Evolutionary conservation across 92 coral and sea anemone species (phyloP), one percentile per base, ranked within the genome.

Genomic region (Epizoanthus ramosus): DNA sequence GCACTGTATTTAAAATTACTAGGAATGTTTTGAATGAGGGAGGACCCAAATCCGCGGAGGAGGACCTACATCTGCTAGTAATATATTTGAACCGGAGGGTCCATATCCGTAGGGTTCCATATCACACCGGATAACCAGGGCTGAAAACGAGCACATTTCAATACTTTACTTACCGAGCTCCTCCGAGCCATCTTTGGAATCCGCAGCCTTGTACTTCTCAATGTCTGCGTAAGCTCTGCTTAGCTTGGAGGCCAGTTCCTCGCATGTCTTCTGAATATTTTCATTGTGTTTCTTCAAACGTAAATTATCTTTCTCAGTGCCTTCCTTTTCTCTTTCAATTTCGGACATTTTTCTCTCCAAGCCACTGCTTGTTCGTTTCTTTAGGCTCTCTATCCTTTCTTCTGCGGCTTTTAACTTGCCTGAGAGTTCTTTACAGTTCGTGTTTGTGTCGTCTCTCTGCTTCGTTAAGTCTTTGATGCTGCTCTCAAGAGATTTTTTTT

Each of bases 171-270:
- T 72, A 84, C 91, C 84, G 10, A 45, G n/a, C 23, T 88, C 71
- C 23, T 57, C 56, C 2, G 75, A 39, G n/a, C 14, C 57, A 10
- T 43, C 75, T 7, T 67, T 74, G 19, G 64, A 71, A 41, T 76
- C 63, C 18, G 28, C 47, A 9, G 66, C 10, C 43, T 79, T 93
- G 35, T 56, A n/a, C 57, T 87, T 83, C 18, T 93, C 95, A 8
- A 89, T 58, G 13, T 93, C 98, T 31, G 86, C 87, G 53, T 89
- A 91, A 2, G 93, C 91, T 68, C 89, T 91, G 84, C 93, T 89
- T 19, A 93, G 76, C 70, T 93, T 93, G 0, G 93, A 91, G 25
- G 98, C 90, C 66, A 93, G 90, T 61, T 91, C 90, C 80, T 93
- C 94, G 37, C 98, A 91, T 19, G 94, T 91, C 86, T 85, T 89